Evolutionary conservation across 2,113 vertebrate species (phyloP).

Genomic region (Gymnarchus niloticus): DNA sequence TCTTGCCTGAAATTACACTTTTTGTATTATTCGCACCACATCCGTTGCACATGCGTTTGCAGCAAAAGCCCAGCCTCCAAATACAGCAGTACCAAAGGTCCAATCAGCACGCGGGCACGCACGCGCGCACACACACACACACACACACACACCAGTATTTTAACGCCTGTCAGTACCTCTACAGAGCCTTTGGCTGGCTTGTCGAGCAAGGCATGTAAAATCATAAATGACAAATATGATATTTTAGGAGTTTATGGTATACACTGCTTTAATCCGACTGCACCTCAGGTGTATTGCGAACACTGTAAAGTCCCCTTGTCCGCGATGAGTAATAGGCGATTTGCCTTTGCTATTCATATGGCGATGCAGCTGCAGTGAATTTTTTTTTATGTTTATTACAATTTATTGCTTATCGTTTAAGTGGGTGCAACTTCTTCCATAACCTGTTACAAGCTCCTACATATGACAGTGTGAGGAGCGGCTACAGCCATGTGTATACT

Average conservation of each 20-base stretch:
- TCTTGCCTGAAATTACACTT: conserved; percentile 11
- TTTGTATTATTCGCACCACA: conserved; percentile 23
- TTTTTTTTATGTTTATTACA: neutral
- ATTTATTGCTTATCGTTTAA: neutral
- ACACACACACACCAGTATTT: conserved; percentile 11
- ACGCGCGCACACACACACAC: neutral
- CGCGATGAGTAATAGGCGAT: neutral
- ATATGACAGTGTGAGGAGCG: neutral
- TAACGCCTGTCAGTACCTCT: neutral
- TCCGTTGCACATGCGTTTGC: conserved; percentile 14
- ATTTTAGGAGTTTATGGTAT: neutral
- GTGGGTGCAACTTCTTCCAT: neutral
- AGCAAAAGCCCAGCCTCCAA: conserved; percentile 26
- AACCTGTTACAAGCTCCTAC: neutral
- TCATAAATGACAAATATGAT: neutral
- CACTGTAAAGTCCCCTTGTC: neutral
- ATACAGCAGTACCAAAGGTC: conserved; percentile 16
- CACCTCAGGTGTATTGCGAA: neutral
- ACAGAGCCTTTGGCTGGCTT: neutral
- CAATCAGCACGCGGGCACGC: neutral
- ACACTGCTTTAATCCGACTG: neutral
- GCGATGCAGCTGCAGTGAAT: neutral
- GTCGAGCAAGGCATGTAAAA: neutral
- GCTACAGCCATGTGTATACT: neutral
- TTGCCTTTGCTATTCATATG: neutral